Evolutionary conservation across 2,888 invertebrate genomes (phyloP), one percentile per base, ranked within the genome.

Genomic region (Pandemis corylana): DNA sequence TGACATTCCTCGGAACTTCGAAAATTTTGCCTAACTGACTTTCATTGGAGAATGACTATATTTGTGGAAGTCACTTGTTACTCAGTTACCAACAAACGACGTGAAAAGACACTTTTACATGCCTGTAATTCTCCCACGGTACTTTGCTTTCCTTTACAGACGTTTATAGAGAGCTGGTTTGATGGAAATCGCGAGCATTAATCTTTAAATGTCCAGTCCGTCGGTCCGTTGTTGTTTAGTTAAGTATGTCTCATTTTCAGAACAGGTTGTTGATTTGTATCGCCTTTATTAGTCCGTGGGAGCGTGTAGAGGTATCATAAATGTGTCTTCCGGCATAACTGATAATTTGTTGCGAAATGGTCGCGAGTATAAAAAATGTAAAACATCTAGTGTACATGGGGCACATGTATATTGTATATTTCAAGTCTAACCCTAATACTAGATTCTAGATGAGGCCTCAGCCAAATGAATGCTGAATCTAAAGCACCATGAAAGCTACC

Each of bases 161-260:
- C 70, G 44, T 74, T 70, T 70, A 74, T 70, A 74, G 74, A 49
- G 61, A 75, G 66, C 75, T 63, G 75, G 75, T 75, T 75, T 63
- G 53, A 53, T 70, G 74, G 69, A 46, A 74, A 74, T 66, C 70
- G 46, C 46, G 15, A 36, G 61, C 61, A 74, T 74, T 62, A 46
- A 41, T 68, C 69, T 59, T 41, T 56, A 66, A 62, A 62, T n/a
- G 69, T 49, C 62, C n/a, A 12, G 51, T 20, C 44, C 36, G 61
- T 61, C 69, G 69, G 69, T 51, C 61, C 28, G 69, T 66, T 74
- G 59, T 62, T 42, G 61, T 74, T 70, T 51, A 64, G 28, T 36
- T 41, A 62, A 59, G 46, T 51, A 42, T 20, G 61, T 53, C 67
- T 53, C 53, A 28, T 64, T 64, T 73, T 64, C 56, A 64, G 73